Conservation (phyloP, 2,888 invertebrate species). For the Serripes groenlandicus region DNA sequence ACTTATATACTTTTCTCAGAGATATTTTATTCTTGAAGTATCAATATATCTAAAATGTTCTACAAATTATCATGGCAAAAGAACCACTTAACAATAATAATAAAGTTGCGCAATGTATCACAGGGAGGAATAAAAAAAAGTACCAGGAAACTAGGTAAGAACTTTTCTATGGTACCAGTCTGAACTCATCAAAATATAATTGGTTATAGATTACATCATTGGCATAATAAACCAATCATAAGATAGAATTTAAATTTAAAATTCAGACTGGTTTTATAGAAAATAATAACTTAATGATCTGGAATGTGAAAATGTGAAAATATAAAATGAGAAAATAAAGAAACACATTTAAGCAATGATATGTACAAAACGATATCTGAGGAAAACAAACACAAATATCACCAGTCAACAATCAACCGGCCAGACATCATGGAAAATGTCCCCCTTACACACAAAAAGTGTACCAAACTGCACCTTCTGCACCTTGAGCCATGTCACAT, state of each 20-base stretch:
- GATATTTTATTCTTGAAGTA: conserved; percentile 13
- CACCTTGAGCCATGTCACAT: too few species aligned
- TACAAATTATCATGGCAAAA: conserved; percentile 28
- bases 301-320: background rate
- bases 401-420: background rate
- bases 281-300: background rate
- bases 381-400: background rate
- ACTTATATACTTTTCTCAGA: background rate
- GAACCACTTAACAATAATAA: conserved; percentile 20
- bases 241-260: too few species aligned
- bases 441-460: too few species aligned
- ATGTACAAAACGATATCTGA: background rate
- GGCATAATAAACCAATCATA: too few species aligned
- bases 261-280: too few species aligned
- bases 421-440: background rate
- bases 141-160: background rate
- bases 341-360: background rate
- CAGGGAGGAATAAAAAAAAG: background rate
- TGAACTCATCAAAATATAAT: too few species aligned
- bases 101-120: conserved; percentile 28
- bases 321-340: background rate
- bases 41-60: conserved; percentile 18
- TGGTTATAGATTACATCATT: too few species aligned
- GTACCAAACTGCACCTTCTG: too few species aligned
- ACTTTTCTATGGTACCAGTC: too few species aligned